Base-by-base conservation (phyloP, 1,140 invertebrate genomes). In the Brachionus calyciflorus region DNA sequence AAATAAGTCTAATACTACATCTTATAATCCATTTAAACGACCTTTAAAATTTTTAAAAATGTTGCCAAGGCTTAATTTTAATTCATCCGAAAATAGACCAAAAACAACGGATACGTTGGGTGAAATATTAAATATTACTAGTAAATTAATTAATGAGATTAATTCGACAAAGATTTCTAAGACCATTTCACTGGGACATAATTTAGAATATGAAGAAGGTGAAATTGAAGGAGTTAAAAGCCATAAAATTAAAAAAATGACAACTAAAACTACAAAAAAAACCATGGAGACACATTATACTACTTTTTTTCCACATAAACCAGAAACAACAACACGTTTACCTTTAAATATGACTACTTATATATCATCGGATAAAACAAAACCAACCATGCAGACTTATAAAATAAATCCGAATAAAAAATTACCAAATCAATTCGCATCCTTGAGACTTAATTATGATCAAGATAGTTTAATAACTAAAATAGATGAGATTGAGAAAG, bases 381-480 rank as follows among this genome's bases (percentile, higher is more conserved):
- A 55, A 49, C 46, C 69, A 55, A 30, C 28, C 0, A 73, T 73
- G 69, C 69, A 73, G 24, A 73, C 69, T 40, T 73, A 73, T 49
- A 73, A 55, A 55, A 73, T 73, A 33, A 73, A 73, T 53, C 69
- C 30, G 19, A 73, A 37, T 12, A 49, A 73, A 73, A 49, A 41
- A 17, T 19, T 73, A 30, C 69, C 69, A 9, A 73, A 73, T 37
- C 69, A 73, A 55, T 73, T 73, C 30, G 69, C 69, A 28, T 73
- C 69, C 10, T 33, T 73, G n/a, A 30, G 51, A 51, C n/a, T 73
- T 17, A 73, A 73, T 73, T 55, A 73, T 49, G 60, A 65, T 14
- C 60, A 73, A 19, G 51, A 55, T 14, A 49, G 30, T 17, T 51
- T 55, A 21, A 33, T 73, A n/a, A 49, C 46, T 40, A 48, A 49